Conservation (phyloP, 2,113 vertebrate species). For the Mellivora capensis region DNA sequence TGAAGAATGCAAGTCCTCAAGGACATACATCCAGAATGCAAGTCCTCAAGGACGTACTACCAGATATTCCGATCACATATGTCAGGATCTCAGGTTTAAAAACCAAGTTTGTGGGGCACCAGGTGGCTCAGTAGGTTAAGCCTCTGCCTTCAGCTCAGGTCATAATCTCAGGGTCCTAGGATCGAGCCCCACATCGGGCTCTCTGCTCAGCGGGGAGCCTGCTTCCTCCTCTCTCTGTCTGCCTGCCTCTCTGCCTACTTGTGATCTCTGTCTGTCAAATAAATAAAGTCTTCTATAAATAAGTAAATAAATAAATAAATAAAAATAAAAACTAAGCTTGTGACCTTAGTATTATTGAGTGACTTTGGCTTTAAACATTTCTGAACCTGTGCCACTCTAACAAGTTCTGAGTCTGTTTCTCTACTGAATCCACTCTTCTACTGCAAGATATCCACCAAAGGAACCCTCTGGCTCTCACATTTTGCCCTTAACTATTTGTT, state of each 20-base stretch:
- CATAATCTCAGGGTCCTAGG: too few species aligned
- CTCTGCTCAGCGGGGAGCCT: too few species aligned
- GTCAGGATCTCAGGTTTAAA: neutral
- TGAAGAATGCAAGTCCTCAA: neutral
- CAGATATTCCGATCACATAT: neutral
- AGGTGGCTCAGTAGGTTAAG: too few species aligned
- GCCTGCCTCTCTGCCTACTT: too few species aligned
- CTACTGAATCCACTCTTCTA: neutral
- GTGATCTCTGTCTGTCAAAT: too few species aligned
- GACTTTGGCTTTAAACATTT: neutral
- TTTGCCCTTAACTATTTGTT: neutral
- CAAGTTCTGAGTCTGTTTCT: neutral
- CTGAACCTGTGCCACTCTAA: neutral
- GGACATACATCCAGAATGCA: neutral
- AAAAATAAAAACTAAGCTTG: neutral
- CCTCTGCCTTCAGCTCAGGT: too few species aligned
- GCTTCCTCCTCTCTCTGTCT: too few species aligned
- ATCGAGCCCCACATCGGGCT: too few species aligned
- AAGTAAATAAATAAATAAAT: too few species aligned
- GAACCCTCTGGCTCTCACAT: neutral
- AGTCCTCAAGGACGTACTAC: neutral
- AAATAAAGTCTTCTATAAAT: too few species aligned
- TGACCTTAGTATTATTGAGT: neutral
- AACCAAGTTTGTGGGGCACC: neutral
- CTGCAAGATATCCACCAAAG: neutral